Conservation (phyloP, 2,888 invertebrate genomes). For the Ichneumoninae sp. region DNA sequence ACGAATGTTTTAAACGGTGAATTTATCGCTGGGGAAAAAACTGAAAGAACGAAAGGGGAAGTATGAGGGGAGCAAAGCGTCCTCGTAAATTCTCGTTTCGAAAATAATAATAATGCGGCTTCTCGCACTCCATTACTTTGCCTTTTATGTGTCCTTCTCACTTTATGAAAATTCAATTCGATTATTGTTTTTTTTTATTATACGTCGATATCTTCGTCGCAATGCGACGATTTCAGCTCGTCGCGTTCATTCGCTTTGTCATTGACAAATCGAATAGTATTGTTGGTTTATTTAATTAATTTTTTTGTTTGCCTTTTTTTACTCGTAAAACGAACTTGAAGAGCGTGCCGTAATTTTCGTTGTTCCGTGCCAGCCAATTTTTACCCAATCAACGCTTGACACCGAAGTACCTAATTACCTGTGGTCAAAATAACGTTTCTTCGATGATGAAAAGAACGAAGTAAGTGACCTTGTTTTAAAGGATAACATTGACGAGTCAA, state of each 20-base stretch:
- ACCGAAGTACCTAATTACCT: too few species aligned
- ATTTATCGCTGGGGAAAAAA: conserved; percentile 1
- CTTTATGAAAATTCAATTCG: not conserved
- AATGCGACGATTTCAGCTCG: not conserved
- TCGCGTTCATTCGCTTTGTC: not conserved
- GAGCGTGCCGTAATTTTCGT: too few species aligned
- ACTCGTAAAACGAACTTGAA: too few species aligned
- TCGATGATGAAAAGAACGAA: too few species aligned
- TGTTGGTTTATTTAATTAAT: not conserved
- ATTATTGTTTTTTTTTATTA: not conserved
- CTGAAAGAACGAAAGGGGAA: not conserved
- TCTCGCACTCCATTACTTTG: not conserved
- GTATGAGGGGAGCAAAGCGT: conserved; percentile 1
- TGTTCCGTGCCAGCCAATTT: too few species aligned
- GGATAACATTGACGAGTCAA: too few species aligned
- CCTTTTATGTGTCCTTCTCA: not conserved
- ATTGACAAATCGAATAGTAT: not conserved
- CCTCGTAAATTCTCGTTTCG: conserved; percentile 12
- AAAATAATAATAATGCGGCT: conserved; percentile 25
- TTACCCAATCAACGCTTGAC: too few species aligned
- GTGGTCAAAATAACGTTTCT: too few species aligned
- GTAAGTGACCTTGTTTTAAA: too few species aligned
- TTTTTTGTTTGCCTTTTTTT: too few species aligned
- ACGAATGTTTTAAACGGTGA: conserved; percentile 11
- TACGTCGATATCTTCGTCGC: not conserved